Base-by-base conservation (phyloP, 2,888 invertebrate genomes). In the Tachina lurida region DNA sequence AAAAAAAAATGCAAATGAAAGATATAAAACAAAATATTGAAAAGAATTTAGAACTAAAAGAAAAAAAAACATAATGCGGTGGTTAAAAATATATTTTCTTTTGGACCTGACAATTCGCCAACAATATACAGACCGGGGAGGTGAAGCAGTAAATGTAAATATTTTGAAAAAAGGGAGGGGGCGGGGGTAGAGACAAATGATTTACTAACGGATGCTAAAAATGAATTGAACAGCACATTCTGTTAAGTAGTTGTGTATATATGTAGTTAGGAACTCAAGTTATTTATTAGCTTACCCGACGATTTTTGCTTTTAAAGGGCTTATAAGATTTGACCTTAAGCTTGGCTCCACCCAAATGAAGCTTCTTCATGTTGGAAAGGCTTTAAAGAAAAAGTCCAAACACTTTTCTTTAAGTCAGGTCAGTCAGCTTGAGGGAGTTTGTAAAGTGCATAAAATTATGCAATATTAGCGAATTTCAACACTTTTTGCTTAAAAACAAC, bases 261-360 rank as follows among this genome's bases (percentile, higher is more conserved):
- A n/a, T n/a, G n/a, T n/a, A n/a, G n/a, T n/a, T n/a, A n/a, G n/a
- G n/a, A n/a, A 65, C 31, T 47, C 17, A 47, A 70, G 65, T 12
- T 8, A 65, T 54, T 74, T 71, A 4, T 39, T 17, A 65, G 71
- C 88, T 88, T 84, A 88, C 88, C 88, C 88, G 78, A 54, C 88
- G 88, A 85, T 84, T 76, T 78, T 83, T 87, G 52, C 68, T 87
- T 71, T 82, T 87, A 52, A 88, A 87, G 17, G 86, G 86, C 63
- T 88, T 88, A 63, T 88, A 86, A 12, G 87, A 81, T 71, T 87
- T 88, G 78, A 43, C 81, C 41, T 88, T 87, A 52, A 86, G 78
- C 71, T 85, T 86, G 77, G 68, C 84, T n/a, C 70, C 82, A 31
- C 88, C 88, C 43, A 88, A 74, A 54, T 88, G 87, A 1, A 88